phyloP scores from a whole-genome alignment of 1,140 invertebrate species.

The Drosophila ambigua region DNA sequence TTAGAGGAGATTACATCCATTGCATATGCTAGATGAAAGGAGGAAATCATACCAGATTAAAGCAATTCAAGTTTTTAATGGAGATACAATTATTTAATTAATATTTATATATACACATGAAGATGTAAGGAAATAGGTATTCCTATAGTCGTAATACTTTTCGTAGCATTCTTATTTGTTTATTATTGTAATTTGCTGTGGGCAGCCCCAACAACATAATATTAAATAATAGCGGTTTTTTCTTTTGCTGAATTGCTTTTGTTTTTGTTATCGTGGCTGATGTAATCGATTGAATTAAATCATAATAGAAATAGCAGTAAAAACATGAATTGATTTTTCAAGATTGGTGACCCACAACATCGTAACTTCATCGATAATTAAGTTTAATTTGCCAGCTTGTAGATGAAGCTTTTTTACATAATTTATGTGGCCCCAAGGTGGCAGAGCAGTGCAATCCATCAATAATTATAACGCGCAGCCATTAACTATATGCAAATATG shows the following conservation, averaged over 20 bases:
- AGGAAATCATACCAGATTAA: too few relatives aligned
- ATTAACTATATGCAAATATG: constrained; percentile 12
- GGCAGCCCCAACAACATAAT: constrained; percentile 26
- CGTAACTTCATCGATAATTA: constrained; percentile 63
- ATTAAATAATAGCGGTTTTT: constrained; percentile 53
- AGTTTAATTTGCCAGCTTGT: constrained; percentile 53
- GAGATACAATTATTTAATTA: too few relatives aligned
- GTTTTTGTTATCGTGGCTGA: constrained; percentile 32
- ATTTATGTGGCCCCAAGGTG: constrained; percentile 21
- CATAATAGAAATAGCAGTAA: constrained; percentile 19
- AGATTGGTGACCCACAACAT: constrained; percentile 13
- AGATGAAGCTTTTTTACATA: constrained; percentile 32
- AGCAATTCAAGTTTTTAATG: too few relatives aligned
- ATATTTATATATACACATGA: too few relatives aligned
- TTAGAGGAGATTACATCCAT: too few relatives aligned
- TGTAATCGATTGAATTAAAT: constrained; percentile 46
- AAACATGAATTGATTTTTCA: constrained; percentile 27
- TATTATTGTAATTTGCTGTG: constrained; percentile 42
- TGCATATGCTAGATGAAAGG: too few relatives aligned
- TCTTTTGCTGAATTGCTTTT: neutral
- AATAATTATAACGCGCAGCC: constrained; percentile 22
- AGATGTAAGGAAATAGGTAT: too few relatives aligned
- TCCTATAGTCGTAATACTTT: neutral
- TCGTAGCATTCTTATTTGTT: constrained; percentile 5
- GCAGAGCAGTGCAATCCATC: constrained; percentile 8